These are phyloP conservation scores for Chascanopsetta lugubris DNA, from an alignment of 2,113 vertebrate species.

Conservation along the genomic window DNA sequence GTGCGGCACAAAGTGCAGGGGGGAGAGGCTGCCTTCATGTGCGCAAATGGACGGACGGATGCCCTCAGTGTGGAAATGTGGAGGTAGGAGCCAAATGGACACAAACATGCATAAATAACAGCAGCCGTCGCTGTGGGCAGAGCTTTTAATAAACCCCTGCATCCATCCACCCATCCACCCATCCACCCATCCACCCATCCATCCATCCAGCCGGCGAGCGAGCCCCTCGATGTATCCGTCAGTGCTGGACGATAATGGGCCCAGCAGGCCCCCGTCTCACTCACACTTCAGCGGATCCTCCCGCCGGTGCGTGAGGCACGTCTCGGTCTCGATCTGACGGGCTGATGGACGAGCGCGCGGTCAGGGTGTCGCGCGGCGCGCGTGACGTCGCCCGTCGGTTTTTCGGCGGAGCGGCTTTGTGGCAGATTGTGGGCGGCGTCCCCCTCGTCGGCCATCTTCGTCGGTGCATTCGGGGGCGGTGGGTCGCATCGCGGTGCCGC, in stretches of 20 bases:
- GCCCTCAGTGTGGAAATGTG: constrained; percentile 87
- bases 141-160: constrained; percentile 83
- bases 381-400: too few relatives aligned
- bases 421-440: too few relatives aligned
- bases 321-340: constrained; percentile 65
- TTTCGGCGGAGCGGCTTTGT: too few relatives aligned
- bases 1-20: constrained; percentile 83
- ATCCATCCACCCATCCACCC: constrained; percentile 72
- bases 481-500: too few relatives aligned
- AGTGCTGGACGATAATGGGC: constrained; percentile 75
- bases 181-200: constrained; percentile 64
- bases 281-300: constrained; percentile 73
- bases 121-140: constrained; percentile 71
- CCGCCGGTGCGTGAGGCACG: constrained; percentile 46
- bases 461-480: too few relatives aligned
- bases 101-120: constrained; percentile 96
- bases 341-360: constrained; percentile 69
- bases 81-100: constrained; percentile 97
- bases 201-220: too few relatives aligned
- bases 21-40: constrained; percentile 77
- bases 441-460: too few relatives aligned
- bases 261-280: constrained; percentile 70
- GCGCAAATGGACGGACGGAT: constrained; percentile 80
- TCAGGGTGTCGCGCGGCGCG: constrained; percentile 68
- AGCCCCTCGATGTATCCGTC: constrained; percentile 73